Percentiles rank a stretch among this genome's conserved stretches.
Conservation (phyloP, 1,140 invertebrate genomes). For the Notospermus geniculatus region DNA sequence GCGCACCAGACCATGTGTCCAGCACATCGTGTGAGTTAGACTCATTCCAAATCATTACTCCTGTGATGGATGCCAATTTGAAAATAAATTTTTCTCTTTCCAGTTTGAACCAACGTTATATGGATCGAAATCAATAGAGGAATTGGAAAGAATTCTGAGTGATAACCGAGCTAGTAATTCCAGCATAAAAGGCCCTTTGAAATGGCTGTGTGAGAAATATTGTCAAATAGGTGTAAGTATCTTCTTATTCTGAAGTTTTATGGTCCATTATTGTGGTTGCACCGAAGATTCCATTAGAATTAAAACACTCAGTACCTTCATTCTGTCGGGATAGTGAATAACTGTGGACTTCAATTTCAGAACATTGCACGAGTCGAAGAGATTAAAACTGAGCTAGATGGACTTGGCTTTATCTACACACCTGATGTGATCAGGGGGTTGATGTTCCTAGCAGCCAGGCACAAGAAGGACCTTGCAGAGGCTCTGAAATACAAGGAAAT, state of each 20-base stretch:
- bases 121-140: background rate
- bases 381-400: constrained; percentile 15
- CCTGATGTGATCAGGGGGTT: constrained; percentile 18
- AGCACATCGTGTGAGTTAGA: too few relatives aligned
- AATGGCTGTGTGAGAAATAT: constrained; percentile 11
- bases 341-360: too few relatives aligned
- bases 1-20: too few relatives aligned
- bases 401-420: constrained; percentile 19
- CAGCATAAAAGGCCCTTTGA: constrained; percentile 5
- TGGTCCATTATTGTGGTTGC: too few relatives aligned
- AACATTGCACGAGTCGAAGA: constrained; percentile 13
- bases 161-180: background rate
- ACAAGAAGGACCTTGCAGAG: constrained; percentile 15
- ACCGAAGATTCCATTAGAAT: too few relatives aligned
- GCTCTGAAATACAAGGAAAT: constrained; percentile 15
- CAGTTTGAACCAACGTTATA: too few relatives aligned
- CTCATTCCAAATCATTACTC: too few relatives aligned
- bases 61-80: too few relatives aligned
- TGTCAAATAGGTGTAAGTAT: constrained; percentile 13
- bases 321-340: too few relatives aligned
- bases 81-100: too few relatives aligned
- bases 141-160: background rate
- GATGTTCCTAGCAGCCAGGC: constrained; percentile 11
- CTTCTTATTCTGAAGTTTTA: too few relatives aligned
- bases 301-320: too few relatives aligned